phyloP scores from a whole-genome alignment of 2,113 vertebrate species.

The Phalacrocorax aristotelis region DNA sequence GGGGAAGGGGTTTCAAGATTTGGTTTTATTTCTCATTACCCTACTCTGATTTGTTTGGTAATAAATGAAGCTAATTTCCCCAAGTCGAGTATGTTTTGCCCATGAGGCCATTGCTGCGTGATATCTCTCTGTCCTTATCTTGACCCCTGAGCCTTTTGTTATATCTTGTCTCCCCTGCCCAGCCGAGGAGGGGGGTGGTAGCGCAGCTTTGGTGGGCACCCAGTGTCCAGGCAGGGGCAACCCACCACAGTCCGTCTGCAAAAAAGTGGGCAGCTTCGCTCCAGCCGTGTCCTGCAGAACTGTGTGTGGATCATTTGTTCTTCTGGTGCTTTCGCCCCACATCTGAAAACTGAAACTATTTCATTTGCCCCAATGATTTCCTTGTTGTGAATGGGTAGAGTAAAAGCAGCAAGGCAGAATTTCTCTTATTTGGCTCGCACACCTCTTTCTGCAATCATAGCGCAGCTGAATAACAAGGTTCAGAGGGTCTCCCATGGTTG shows the following conservation, averaged over 20 bases:
- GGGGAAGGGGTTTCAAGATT: too few species aligned
- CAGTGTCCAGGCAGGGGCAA: too few species aligned
- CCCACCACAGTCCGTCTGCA: not conserved
- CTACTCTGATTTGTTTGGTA: too few species aligned
- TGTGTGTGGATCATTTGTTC: rapidly evolving
- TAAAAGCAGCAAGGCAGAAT: not conserved
- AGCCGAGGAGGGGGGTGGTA: too few species aligned
- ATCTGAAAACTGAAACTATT: not conserved
- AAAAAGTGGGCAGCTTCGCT: not conserved
- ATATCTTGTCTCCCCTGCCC: too few species aligned
- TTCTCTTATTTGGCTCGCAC: rapidly evolving
- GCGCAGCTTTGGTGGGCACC: too few species aligned
- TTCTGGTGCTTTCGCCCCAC: not conserved
- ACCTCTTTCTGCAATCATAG: not conserved
- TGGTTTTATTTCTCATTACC: too few species aligned
- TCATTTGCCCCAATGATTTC: not conserved
- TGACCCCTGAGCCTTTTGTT: too few species aligned
- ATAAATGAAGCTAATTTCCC: too few species aligned
- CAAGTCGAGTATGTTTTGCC: too few species aligned
- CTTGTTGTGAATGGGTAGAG: not conserved
- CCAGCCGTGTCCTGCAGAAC: not conserved
- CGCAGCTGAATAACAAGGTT: not conserved
- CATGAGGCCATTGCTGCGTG: too few species aligned
- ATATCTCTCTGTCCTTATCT: too few species aligned
- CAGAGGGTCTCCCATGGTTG: not conserved